Conservation (phyloP, 2,113 vertebrate genomes). For the pig (Sus scrofa) region T2T-Sscrofa CM000813.6:49201001-49201500, state of each 20-base stretch:
- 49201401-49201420: too few relatives aligned
- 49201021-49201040: too few relatives aligned
- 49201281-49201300: neutral
- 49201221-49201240: neutral
- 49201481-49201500: too few relatives aligned
- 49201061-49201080: neutral
- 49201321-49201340: neutral
- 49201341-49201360: too few relatives aligned
- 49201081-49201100: neutral
- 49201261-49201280: neutral
- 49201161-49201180: fast-evolving
- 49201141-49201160: neutral
- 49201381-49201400: too few relatives aligned
- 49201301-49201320: neutral
- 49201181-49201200: neutral
- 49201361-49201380: too few relatives aligned
- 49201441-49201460: too few relatives aligned
- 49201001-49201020: too few relatives aligned
- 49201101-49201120: neutral
- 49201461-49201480: too few relatives aligned
- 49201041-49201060: neutral
- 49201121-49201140: neutral
- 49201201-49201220: neutral
- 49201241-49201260: neutral
- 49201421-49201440: too few relatives aligned